Conservation (phyloP, 2,113 vertebrate species). For the Galbula dea region DNA sequence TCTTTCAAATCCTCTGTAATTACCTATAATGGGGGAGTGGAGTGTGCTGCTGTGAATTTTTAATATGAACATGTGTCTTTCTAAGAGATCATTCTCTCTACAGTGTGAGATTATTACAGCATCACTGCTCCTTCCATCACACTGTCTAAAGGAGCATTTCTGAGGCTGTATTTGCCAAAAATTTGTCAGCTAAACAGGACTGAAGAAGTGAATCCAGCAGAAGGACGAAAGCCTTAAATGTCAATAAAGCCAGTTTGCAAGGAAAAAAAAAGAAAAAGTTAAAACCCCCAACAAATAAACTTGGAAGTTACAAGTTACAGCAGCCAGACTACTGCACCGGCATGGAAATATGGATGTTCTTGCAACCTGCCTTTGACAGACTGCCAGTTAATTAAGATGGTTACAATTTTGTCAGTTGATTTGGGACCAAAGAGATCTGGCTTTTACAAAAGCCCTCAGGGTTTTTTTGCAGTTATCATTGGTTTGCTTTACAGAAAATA, state of each 20-base stretch:
- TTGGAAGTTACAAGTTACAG: neutral
- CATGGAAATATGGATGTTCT: neutral
- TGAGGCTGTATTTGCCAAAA: neutral
- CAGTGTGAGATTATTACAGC: neutral
- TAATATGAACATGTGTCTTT: conserved; percentile 48
- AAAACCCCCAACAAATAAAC: neutral
- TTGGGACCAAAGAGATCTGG: neutral
- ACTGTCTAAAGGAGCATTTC: neutral
- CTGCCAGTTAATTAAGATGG: neutral
- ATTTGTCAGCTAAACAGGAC: neutral
- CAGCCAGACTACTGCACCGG: neutral
- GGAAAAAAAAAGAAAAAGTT: neutral
- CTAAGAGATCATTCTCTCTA: conserved; percentile 27
- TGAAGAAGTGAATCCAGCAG: neutral
- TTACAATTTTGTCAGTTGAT: neutral
- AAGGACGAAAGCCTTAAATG: neutral
- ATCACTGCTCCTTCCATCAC: neutral
- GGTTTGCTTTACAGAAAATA: neutral
- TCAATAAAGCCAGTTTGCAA: neutral
- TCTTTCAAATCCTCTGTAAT: conserved; percentile 78
- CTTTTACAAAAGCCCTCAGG: neutral
- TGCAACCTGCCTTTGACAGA: neutral
- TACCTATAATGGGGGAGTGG: conserved; percentile 66
- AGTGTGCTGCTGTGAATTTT: conserved; percentile 63
- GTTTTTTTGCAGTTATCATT: neutral